Percentiles rank a stretch among this genome's conserved stretches.
These are phyloP conservation scores for Pseudochirops corinnae DNA, from an alignment of 2,797 vertebrate species.

Conservation along the genomic window DNA sequence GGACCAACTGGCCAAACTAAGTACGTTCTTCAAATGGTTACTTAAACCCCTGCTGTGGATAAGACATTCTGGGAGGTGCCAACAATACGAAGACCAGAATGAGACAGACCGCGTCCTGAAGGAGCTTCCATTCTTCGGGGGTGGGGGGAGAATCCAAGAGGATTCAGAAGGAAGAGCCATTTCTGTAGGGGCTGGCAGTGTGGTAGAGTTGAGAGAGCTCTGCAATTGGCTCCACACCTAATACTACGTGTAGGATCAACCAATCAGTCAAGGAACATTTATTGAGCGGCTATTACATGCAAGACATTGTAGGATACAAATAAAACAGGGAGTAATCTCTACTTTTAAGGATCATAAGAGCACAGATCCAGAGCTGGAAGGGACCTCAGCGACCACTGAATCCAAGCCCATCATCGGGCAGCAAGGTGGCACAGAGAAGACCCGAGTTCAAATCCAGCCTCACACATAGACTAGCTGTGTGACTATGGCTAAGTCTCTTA, in stretches of 20 bases:
- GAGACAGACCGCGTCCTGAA: background rate
- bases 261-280: background rate
- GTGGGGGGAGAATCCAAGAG: background rate
- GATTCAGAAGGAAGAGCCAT: background rate
- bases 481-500: background rate
- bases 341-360: background rate
- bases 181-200: background rate
- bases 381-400: background rate
- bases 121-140: background rate
- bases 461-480: background rate
- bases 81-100: background rate
- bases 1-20: background rate
- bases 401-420: background rate
- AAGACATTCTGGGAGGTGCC: background rate
- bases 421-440: background rate
- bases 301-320: background rate
- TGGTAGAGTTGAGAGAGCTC: background rate
- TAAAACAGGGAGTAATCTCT: background rate
- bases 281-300: background rate
- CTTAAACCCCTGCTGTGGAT: background rate
- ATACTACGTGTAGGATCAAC: background rate
- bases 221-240: background rate
- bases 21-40: background rate
- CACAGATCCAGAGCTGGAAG: background rate
- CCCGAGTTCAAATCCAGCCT: background rate